Percentiles rank a stretch among this genome's conserved stretches.
phyloP scores from a whole-genome alignment of 2,113 vertebrate species.

The Pangasianodon hypophthalmus region DNA sequence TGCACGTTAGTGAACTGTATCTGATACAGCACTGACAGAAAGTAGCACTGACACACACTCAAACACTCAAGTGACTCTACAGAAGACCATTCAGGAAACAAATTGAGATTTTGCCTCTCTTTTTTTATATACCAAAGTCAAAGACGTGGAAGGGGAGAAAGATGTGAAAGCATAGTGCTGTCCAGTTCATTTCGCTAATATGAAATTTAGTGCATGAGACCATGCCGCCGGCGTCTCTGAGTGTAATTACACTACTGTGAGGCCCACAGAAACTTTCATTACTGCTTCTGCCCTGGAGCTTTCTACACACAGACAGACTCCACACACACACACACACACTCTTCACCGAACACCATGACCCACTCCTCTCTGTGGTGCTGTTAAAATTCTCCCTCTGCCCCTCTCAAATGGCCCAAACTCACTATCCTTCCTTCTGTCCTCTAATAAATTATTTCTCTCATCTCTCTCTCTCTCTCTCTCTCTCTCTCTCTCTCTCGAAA shows the following conservation, averaged over 20 bases:
- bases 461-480: constrained; percentile 6
- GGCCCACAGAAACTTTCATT: constrained; percentile 54
- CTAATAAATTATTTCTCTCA: constrained; percentile 28
- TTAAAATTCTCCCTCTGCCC: constrained; percentile 23
- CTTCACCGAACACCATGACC: constrained; percentile 17
- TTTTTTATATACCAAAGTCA: not conserved
- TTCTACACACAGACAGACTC: constrained; percentile 38
- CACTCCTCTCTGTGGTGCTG: constrained; percentile 28
- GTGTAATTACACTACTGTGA: constrained; percentile 49
- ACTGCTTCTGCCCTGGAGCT: constrained; percentile 45
- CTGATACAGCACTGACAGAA: constrained; percentile 9
- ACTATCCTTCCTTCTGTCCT: constrained; percentile 18
- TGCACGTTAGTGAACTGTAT: not conserved
- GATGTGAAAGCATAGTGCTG: constrained; percentile 25
- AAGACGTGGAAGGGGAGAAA: not conserved
- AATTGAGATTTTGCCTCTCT: not conserved
- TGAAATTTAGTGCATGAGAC: constrained; percentile 36
- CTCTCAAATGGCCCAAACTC: constrained; percentile 4
- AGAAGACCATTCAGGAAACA: constrained; percentile 11
- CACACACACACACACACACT: not conserved
- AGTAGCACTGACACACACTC: not conserved
- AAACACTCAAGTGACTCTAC: constrained; percentile 4
- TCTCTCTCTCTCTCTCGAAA: not conserved
- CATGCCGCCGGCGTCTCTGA: constrained; percentile 33
- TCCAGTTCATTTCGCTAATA: constrained; percentile 39